Evolutionary conservation across 1,140 invertebrate species (phyloP).

Genomic region (Ptiloglossa arizonensis): DNA sequence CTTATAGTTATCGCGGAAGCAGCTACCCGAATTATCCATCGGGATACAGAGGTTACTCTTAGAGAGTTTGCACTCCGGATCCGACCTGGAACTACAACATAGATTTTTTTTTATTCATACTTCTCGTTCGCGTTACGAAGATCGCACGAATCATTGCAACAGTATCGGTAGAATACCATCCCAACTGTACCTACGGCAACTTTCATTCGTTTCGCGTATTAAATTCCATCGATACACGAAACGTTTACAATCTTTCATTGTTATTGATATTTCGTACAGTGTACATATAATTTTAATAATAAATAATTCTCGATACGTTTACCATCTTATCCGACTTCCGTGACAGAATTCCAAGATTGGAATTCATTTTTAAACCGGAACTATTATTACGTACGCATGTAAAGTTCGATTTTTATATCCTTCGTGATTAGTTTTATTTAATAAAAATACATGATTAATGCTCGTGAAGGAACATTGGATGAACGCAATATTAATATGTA

Average conservation of each 20-base stretch:
- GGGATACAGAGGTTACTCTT: constrained; percentile 69
- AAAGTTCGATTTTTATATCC: neutral
- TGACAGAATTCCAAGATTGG: too few relatives aligned
- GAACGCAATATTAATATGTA: constrained; percentile 53
- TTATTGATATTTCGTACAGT: constrained; percentile 13
- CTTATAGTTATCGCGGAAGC: constrained; percentile 51
- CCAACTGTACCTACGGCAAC: neutral
- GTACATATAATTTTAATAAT: constrained; percentile 20
- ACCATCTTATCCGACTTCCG: neutral
- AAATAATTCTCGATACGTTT: constrained; percentile 4
- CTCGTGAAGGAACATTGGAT: constrained; percentile 31
- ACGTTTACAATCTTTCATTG: neutral
- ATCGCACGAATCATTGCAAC: neutral
- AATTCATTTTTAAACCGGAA: too few relatives aligned
- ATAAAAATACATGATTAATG: constrained; percentile 30
- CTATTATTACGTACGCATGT: neutral
- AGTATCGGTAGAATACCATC: constrained; percentile 11
- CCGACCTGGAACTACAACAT: neutral
- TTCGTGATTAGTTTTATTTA: constrained; percentile 36
- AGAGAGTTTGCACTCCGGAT: constrained; percentile 14
- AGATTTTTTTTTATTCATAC: neutral
- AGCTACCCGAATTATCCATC: constrained; percentile 58
- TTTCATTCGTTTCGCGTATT: neutral
- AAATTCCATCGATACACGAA: neutral
- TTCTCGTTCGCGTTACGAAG: neutral